Conservation (phyloP, 2,113 vertebrate genomes). For the Symphodus melops region DNA sequence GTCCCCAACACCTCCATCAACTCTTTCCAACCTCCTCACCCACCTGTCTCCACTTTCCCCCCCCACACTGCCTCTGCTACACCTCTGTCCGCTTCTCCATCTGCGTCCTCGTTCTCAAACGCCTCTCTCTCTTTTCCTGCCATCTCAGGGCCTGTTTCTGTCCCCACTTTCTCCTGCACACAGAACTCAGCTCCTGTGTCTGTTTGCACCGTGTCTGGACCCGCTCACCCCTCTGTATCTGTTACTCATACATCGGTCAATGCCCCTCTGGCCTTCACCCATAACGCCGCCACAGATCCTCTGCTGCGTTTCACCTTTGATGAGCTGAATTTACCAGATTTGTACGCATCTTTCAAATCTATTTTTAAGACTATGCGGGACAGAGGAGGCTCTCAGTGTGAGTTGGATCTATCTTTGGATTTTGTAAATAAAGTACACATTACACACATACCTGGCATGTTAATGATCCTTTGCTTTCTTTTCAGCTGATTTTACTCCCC, state of each 20-base stretch:
- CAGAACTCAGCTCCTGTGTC: slow-evolving; percentile 46
- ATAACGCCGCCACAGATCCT: slow-evolving; percentile 83
- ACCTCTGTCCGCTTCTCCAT: slow-evolving; percentile 36
- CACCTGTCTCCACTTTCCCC: slow-evolving; percentile 21
- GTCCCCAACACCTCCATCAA: slow-evolving; percentile 40
- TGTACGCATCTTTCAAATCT: slow-evolving; percentile 95
- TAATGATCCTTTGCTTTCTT: not conserved
- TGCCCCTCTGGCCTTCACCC: not conserved
- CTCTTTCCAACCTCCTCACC: slow-evolving; percentile 36
- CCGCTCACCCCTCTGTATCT: slow-evolving; percentile 6
- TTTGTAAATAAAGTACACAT: not conserved
- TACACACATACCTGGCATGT: not conserved
- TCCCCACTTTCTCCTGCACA: slow-evolving; percentile 44
- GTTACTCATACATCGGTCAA: not conserved
- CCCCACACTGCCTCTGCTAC: slow-evolving; percentile 11
- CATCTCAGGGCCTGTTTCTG: slow-evolving; percentile 12
- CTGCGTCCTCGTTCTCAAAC: slow-evolving; percentile 35
- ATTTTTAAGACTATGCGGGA: slow-evolving; percentile 94
- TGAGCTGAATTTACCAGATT: slow-evolving; percentile 92
- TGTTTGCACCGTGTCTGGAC: slow-evolving; percentile 22
- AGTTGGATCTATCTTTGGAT: slow-evolving; percentile 61
- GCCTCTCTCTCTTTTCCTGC: slow-evolving; percentile 41
- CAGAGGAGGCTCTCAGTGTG: slow-evolving; percentile 90
- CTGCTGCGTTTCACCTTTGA: slow-evolving; percentile 93
- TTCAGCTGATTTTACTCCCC: slow-evolving; percentile 81